Conservation (phyloP, 2,888 invertebrate genomes). For the Mactromeris polynyma region DNA sequence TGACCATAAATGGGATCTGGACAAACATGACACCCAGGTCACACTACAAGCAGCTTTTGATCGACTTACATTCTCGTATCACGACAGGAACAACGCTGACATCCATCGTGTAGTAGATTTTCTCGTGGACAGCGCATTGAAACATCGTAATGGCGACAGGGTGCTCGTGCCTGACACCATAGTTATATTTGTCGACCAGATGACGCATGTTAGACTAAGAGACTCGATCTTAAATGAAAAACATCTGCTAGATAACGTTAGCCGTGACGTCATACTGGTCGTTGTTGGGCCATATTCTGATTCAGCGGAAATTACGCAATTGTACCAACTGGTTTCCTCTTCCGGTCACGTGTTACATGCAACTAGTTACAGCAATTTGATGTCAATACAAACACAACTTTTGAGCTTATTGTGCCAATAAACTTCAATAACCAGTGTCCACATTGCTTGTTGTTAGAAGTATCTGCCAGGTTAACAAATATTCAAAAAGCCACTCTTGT, state of each 20-base stretch:
- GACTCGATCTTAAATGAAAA: not conserved
- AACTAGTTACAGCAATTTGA: conserved; percentile 18
- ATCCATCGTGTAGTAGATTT: conserved; percentile 30
- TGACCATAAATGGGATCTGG: conserved; percentile 28
- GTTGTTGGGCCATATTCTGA: conserved; percentile 17
- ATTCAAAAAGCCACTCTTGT: too few relatives aligned
- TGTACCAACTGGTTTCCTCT: conserved; percentile 15
- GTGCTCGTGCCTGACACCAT: not conserved
- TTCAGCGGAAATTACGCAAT: conserved; percentile 29
- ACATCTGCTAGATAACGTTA: not conserved
- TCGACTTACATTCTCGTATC: not conserved
- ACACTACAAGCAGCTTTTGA: conserved; percentile 3
- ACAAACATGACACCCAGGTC: not conserved
- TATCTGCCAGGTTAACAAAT: too few relatives aligned
- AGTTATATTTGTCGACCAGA: conserved; percentile 22
- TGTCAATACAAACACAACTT: not conserved
- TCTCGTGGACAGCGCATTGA: not conserved
- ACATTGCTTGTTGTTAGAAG: not conserved
- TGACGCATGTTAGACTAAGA: conserved; percentile 9
- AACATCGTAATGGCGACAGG: conserved; percentile 15
- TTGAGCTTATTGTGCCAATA: conserved; percentile 16
- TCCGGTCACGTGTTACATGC: conserved; percentile 28
- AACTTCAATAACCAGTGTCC: not conserved
- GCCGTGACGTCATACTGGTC: conserved; percentile 22
- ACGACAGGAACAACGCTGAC: conserved; percentile 12